Evolutionary conservation across 2,797 vertebrate genomes (phyloP).

Genomic region (Cheirogaleus major): DNA sequence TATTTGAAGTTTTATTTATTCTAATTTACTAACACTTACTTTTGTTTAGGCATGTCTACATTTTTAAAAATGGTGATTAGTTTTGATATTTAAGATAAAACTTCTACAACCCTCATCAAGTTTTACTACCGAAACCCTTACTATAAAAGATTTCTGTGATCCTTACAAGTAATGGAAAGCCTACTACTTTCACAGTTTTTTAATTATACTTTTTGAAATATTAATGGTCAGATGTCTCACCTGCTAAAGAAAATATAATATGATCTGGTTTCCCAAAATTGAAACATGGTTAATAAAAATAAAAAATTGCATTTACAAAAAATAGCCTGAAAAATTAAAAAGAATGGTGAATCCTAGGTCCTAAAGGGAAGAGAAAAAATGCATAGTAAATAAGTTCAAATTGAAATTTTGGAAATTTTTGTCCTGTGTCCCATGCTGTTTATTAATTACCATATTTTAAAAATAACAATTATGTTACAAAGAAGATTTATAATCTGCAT

Average conservation of each 20-base stretch:
- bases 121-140: conserved; percentile 75
- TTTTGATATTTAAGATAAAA: conserved; percentile 63
- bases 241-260: conserved; percentile 65
- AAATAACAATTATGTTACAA: conserved; percentile 82
- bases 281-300: conserved; percentile 74
- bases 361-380: conserved; percentile 51
- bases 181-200: conserved; percentile 53
- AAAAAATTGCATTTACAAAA: conserved; percentile 72
- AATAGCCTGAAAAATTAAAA: conserved; percentile 71
- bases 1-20: conserved; percentile 30
- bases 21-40: conserved; percentile 22
- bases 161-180: conserved; percentile 49
- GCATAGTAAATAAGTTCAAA: conserved; percentile 69
- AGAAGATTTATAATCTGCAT: conserved; percentile 60
- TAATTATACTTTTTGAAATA: conserved; percentile 69
- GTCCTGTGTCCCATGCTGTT: conserved; percentile 70
- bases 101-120: conserved; percentile 46
- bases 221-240: conserved; percentile 63
- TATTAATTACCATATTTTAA: conserved; percentile 77
- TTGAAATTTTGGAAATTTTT: conserved; percentile 64
- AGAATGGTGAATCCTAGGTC: conserved; percentile 56
- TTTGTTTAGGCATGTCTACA: conserved; percentile 50
- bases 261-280: conserved; percentile 67
- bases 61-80: conserved; percentile 36
- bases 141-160: conserved; percentile 72